Percentiles rank a stretch among this genome's conserved stretches.
These are phyloP conservation scores for Oryzias javanicus DNA, from an alignment of 2,113 vertebrate genomes.

Conservation along the genomic window DNA sequence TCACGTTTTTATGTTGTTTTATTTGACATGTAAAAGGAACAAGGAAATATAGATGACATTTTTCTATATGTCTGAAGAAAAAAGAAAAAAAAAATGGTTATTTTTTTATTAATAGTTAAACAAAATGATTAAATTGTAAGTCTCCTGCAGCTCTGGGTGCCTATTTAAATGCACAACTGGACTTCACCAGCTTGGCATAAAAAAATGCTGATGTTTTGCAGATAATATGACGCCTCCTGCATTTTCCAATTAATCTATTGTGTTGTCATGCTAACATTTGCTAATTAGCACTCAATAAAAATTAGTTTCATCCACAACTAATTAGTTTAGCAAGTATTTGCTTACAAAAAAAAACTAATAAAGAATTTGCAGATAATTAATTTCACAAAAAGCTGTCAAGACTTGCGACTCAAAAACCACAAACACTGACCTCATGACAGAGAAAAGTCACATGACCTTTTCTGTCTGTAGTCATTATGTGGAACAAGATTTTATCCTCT, in stretches of 20 bases:
- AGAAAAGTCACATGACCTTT: background rate
- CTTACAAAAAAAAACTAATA: background rate
- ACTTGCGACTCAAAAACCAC: background rate
- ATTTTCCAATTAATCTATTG: background rate
- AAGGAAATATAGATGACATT: no score
- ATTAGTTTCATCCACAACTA: background rate
- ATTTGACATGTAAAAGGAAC: no score
- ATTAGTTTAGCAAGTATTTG: background rate
- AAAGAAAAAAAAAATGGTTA: no score
- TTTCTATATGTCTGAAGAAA: no score
- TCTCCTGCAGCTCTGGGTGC: background rate
- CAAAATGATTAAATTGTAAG: background rate
- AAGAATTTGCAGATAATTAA: background rate
- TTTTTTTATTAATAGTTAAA: background rate
- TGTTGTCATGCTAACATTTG: background rate
- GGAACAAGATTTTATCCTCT: background rate
- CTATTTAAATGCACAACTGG: background rate
- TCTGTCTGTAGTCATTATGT: background rate
- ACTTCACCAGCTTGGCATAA: background rate
- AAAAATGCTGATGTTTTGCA: background rate
- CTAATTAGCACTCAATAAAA: background rate
- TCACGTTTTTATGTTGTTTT: no score
- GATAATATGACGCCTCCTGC: background rate
- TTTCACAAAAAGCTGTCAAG: background rate
- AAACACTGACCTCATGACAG: background rate